These are phyloP conservation scores for Agriopis leucophaearia DNA, from an alignment of 2,888 invertebrate genomes.

Conservation along the genomic window DNA sequence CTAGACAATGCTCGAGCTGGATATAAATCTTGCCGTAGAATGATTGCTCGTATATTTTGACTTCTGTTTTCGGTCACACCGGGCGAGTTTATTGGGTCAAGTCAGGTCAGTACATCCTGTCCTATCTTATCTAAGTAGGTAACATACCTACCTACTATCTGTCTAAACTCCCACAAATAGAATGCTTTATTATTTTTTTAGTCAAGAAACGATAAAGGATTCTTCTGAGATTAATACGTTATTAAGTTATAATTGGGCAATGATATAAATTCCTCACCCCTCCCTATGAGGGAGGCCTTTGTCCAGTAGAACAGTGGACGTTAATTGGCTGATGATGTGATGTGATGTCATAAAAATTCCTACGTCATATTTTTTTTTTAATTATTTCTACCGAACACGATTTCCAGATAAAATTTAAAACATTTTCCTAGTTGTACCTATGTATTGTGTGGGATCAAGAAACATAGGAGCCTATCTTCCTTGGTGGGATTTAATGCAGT, in stretches of 20 bases:
- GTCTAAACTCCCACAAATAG: background rate
- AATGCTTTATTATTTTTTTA: background rate
- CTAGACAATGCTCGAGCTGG: background rate
- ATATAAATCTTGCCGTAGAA: background rate
- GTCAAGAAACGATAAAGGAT: background rate
- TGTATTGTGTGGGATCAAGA: background rate
- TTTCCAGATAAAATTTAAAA: background rate
- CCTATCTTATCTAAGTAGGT: background rate
- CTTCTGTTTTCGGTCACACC: background rate
- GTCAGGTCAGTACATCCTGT: constrained; percentile 10
- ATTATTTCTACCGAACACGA: background rate
- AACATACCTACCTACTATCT: background rate
- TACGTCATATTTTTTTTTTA: background rate
- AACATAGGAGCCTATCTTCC: no score
- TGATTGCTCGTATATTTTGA: background rate
- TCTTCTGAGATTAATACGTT: background rate
- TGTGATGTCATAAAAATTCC: no score
- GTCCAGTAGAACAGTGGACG: no score
- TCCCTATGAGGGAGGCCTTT: no score
- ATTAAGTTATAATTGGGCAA: background rate
- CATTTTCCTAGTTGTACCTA: background rate
- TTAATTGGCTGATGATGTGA: no score
- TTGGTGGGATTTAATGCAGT: background rate
- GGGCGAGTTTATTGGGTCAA: background rate
- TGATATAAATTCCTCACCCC: no score